These are phyloP conservation scores for Eueremaeus valkanovi DNA, from an alignment of 2,888 invertebrate species.

Conservation along the genomic window DNA sequence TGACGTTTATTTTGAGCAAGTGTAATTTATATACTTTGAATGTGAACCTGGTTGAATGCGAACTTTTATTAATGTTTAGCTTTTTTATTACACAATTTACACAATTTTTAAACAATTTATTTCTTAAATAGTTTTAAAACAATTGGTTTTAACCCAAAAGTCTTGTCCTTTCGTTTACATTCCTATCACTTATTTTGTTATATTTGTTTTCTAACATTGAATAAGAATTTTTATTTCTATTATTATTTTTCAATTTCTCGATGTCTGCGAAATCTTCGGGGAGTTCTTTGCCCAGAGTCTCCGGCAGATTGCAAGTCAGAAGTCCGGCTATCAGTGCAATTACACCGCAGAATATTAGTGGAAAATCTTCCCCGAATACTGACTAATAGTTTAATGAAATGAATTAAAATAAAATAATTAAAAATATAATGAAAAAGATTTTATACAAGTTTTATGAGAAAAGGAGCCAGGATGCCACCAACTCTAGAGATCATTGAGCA, in stretches of 20 bases:
- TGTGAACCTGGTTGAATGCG: too few relatives aligned
- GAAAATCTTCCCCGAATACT: not conserved
- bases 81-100: too few relatives aligned
- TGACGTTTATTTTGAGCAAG: too few relatives aligned
- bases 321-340: not conserved
- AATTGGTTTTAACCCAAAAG: too few relatives aligned
- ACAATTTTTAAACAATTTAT: too few relatives aligned
- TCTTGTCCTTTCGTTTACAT: too few relatives aligned
- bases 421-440: not conserved
- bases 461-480: constrained; percentile 45
- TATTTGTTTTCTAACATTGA: too few relatives aligned
- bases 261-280: not conserved
- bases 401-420: not conserved
- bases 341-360: not conserved
- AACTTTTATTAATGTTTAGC: too few relatives aligned
- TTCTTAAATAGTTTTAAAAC: too few relatives aligned
- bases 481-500: constrained; percentile 45
- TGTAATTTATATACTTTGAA: too few relatives aligned
- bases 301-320: not conserved
- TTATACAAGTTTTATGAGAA: constrained; percentile 43
- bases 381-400: not conserved
- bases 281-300: not conserved
- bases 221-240: too few relatives aligned
- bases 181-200: too few relatives aligned
- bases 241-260: not conserved